Conservation (phyloP, 35 echinoderm and acorn worm species). For the Ophiothrix spiculata region DNA sequence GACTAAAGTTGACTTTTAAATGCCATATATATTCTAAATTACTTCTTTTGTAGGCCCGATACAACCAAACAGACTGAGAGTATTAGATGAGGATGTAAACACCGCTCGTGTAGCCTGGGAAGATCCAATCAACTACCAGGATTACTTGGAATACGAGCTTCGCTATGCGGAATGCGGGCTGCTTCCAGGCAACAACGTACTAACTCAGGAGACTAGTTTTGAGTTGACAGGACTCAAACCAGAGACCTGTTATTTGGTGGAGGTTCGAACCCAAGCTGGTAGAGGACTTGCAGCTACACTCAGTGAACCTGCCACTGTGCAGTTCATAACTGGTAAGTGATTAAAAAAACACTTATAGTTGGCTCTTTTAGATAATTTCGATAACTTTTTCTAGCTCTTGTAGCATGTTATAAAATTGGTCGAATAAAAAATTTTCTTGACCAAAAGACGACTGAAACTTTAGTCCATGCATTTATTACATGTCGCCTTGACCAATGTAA, state of each 20-base stretch:
- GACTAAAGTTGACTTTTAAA: no score
- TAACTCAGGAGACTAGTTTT: background rate
- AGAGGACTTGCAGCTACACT: background rate
- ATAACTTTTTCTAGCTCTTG: no score
- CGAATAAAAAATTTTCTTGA: no score
- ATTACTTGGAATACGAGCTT: background rate
- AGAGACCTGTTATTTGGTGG: slow-evolving; percentile 4
- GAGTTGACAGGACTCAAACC: background rate
- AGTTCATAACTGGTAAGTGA: background rate
- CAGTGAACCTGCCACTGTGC: slow-evolving; percentile 4
- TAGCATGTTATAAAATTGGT: no score
- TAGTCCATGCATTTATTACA: no score
- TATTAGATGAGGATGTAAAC: background rate
- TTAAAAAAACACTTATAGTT: no score
- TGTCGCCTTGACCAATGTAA: no score
- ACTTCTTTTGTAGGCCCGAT: background rate
- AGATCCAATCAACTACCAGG: background rate
- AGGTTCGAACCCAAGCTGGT: slow-evolving; percentile 7
- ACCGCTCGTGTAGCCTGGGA: background rate
- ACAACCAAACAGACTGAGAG: background rate
- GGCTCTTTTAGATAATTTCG: no score
- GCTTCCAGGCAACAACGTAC: background rate
- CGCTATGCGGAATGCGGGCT: background rate
- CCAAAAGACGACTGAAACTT: no score
- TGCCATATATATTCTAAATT: no score